Base-by-base conservation (phyloP, 2,797 vertebrate species). In the Ctenopoma multispine region DNA sequence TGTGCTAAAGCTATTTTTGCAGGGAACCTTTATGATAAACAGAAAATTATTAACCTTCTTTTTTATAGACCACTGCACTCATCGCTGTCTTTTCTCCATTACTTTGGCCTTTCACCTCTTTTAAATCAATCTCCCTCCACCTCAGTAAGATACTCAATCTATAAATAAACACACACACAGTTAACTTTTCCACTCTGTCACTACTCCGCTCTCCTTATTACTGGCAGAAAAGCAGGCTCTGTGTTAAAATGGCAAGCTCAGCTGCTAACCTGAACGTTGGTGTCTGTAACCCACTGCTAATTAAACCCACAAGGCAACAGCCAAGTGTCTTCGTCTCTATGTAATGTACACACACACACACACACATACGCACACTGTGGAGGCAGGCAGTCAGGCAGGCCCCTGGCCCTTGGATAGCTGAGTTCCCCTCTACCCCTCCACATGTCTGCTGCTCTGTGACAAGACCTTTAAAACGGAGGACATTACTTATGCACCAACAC, bases 261-360 rank as follows among this genome's bases (percentile, higher is more conserved):
- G 87, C 72, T 70, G 46, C 87, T 90, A 92, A 93, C 91, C 86
- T 88, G 84, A 89, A 79, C 75, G 55, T 38, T 51, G 72, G 81
- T 77, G 82, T 86, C 89, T 86, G 71, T 89, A 91, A 91, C 83
- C 74, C 59, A 12, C 79, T 69, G 80, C 90, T 92, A 90, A 93
- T 93, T 92, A 93, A 91, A 94, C 90, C 92, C 90, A 92, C 86
- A 92, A 93, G 90, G 87, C 92, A 89, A 82, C 87, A 77, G 76
- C 80, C 83, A 63, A 86, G 86, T 87, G 81, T 88, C 87, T 85
- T 71, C 49, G 36, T 79, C 79, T 83, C 74, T 69, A 56, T 79
- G 50, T 80, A 81, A 70, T 53, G 66, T 57, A 53, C 67, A 73
- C 79, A 79, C 77, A 63, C 82, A 48, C 77, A 46, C 69, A 36